Base-by-base conservation (phyloP, 2,113 vertebrate genomes). In the Eptesicus fuscus region DNA sequence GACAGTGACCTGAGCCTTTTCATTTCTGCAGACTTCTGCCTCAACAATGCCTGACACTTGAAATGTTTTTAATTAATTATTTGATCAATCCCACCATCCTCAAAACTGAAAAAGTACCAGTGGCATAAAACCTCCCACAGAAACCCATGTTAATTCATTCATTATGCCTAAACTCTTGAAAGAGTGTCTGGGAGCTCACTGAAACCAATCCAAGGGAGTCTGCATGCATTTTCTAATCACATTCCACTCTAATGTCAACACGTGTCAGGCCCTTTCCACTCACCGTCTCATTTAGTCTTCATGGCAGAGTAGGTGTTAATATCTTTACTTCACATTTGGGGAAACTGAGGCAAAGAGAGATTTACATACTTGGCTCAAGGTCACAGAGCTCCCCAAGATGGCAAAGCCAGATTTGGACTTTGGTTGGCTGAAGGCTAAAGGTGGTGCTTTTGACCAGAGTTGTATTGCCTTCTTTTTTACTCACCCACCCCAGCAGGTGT, bases 261-360 rank as follows among this genome's bases (percentile, higher is more conserved):
- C 9, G 11, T 32, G 8, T 25, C 63, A 61, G 51, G 53, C 20
- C 32, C 16, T 80, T 67, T 47, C 23, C 12, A 51, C 6, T 42
- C 42, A 71, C 37, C 16, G 4, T 12, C 73, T 69, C 69, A 44
- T 12, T 25, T 13, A 40, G 28, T 63, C 13, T 14, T 67, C 69
- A 44, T 12, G 73, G 11, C 10, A 32, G 53, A 47, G 49, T 35
- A 67, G 67, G 8, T 42, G 7, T 37, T 47, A 35, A 10, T 53
- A 42, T 18, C 35, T 16, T 92, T 42, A n/a, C 28, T 65, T 78
- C 28, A 42, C 28, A 59, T 56, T 23, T 44, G 73, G 53, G 61
- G 61, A 65, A 86, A 85, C 82, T 35, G 91, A 44, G 37, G 25
- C 42, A 61, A 88, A 91, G 77, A 63, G 69, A 78, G 37, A 9